phyloP scores from a whole-genome alignment of 2,888 invertebrate genomes.

The Dicycla oo region DNA sequence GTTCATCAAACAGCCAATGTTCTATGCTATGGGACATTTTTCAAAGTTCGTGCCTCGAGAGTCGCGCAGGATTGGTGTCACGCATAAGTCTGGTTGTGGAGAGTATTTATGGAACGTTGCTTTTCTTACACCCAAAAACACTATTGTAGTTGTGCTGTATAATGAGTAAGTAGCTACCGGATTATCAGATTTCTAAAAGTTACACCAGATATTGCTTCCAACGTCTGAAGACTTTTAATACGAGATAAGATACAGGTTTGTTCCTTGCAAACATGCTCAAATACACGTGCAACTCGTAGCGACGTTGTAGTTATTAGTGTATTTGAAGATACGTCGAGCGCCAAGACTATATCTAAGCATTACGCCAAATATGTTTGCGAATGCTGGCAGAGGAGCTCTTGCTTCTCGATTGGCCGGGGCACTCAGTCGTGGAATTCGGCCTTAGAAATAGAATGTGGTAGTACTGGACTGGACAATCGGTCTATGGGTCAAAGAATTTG shows the following conservation, averaged over 20 bases:
- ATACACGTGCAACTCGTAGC: neutral
- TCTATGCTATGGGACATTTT: constrained; percentile 96
- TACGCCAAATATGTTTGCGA: neutral
- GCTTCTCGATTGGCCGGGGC: too few relatives aligned
- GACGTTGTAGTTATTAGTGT: neutral
- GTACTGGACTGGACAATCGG: neutral
- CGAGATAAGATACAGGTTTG: neutral
- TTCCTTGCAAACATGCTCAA: neutral
- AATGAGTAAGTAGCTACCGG: constrained; percentile 76
- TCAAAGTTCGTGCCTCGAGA: constrained; percentile 81
- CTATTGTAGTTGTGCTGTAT: constrained; percentile 79
- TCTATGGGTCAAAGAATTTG: neutral
- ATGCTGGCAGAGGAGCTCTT: too few relatives aligned
- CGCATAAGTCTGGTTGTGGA: constrained; percentile 17
- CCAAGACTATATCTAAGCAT: neutral
- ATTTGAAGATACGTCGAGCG: neutral
- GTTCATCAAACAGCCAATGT: constrained; percentile 97
- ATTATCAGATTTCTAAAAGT: neutral
- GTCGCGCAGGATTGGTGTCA: constrained; percentile 36
- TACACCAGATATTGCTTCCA: neutral
- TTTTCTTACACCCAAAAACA: constrained; percentile 78
- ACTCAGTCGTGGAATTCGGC: too few relatives aligned
- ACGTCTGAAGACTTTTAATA: neutral
- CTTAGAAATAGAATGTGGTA: neutral
- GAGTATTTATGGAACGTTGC: constrained; percentile 40